Conservation (phyloP, 30 jellyfish, hydroid and myxozoan species). For the Pseudorhiza aurosa region DNA sequence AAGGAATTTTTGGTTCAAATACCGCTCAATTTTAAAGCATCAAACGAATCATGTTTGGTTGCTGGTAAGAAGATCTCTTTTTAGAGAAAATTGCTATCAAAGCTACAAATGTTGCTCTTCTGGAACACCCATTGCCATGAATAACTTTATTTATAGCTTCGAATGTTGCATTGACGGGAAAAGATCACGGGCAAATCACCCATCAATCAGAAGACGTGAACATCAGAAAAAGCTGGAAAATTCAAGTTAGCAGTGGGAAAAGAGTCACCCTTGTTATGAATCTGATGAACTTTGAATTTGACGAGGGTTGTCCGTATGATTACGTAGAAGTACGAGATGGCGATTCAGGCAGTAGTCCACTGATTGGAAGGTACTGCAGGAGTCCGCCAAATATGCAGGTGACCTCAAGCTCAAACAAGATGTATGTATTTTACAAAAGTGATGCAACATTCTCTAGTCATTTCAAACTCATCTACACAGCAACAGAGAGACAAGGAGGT, state of each 20-base stretch:
- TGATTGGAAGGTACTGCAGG: slow-evolving; percentile 67
- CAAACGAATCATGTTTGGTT: no score
- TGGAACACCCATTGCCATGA: no score
- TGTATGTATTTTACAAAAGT: slow-evolving; percentile 24
- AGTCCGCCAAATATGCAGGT: slow-evolving; percentile 30
- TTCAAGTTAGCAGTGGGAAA: slow-evolving; percentile 19
- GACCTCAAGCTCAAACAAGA: slow-evolving; percentile 28
- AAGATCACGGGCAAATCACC: slow-evolving; percentile 11
- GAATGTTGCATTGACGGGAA: not conserved
- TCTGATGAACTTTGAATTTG: slow-evolving; percentile 38
- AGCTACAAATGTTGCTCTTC: no score
- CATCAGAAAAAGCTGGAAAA: slow-evolving; percentile 23
- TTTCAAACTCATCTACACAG: slow-evolving; percentile 42
- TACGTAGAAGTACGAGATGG: slow-evolving; percentile 73
- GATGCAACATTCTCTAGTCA: slow-evolving; percentile 53
- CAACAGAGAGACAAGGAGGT: slow-evolving; percentile 4
- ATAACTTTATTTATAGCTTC: slow-evolving; percentile 1
- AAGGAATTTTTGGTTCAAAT: no score
- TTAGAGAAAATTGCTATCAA: no score
- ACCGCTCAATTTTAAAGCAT: no score
- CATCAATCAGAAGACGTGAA: slow-evolving; percentile 18
- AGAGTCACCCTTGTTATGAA: slow-evolving; percentile 30
- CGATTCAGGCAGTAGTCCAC: slow-evolving; percentile 6
- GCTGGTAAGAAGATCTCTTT: no score
- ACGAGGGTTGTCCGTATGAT: slow-evolving; percentile 76